Evolutionary conservation across 1,140 invertebrate species (phyloP).

Genomic region (Acyrthosiphon pisum): DNA sequence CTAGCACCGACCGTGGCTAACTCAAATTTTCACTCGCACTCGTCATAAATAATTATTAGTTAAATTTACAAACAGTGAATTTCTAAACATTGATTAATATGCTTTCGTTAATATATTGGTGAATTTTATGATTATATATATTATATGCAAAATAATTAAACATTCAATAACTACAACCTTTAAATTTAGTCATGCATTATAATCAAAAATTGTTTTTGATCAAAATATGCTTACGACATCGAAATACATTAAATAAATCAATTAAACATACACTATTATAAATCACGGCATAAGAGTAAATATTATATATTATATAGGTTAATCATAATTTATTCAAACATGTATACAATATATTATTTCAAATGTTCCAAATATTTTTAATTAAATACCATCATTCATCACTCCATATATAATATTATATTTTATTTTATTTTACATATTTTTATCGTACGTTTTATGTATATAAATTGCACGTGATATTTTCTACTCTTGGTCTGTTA

Average conservation of each 20-base stretch:
- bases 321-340: not conserved
- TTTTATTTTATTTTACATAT: not conserved
- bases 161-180: not conserved
- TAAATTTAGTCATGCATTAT: not conserved
- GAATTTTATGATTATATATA: not conserved
- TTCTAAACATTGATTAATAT: not conserved
- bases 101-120: not conserved
- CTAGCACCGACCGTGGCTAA: no score
- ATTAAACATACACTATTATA: not conserved
- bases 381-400: not conserved
- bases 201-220: not conserved
- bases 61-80: not conserved
- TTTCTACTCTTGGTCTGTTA: not conserved
- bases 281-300: not conserved
- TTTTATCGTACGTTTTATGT: not conserved
- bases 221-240: not conserved
- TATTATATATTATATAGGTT: not conserved
- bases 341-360: not conserved
- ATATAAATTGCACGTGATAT: not conserved
- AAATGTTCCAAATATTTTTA: not conserved
- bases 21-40: not conserved
- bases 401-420: not conserved
- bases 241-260: not conserved
- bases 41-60: not conserved
- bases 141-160: not conserved